These are phyloP conservation scores for Synergus japonicus DNA, from an alignment of 2,888 invertebrate genomes.

Conservation along the genomic window DNA sequence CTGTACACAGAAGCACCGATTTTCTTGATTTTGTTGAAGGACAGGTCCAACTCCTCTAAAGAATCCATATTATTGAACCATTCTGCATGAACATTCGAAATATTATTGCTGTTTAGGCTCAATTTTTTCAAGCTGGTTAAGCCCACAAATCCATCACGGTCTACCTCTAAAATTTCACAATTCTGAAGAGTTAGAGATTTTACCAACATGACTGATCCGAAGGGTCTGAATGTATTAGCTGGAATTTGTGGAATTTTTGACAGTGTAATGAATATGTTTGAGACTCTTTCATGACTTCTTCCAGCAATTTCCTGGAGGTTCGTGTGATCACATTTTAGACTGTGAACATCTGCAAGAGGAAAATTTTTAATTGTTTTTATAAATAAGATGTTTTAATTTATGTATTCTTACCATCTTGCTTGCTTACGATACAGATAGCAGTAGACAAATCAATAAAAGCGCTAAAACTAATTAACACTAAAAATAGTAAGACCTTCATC, in stretches of 20 bases:
- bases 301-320: background rate
- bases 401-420: background rate
- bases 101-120: constrained; percentile 64
- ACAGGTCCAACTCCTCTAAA: constrained; percentile 67
- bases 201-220: constrained; percentile 50
- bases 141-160: constrained; percentile 58
- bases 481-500: constrained; percentile 49
- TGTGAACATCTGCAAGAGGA: background rate
- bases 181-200: constrained; percentile 62
- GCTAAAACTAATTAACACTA: constrained; percentile 26
- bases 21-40: constrained; percentile 63
- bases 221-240: constrained; percentile 57
- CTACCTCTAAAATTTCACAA: constrained; percentile 60
- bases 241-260: constrained; percentile 59
- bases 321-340: constrained; percentile 18
- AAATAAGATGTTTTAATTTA: background rate
- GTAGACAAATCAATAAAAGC: background rate
- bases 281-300: background rate
- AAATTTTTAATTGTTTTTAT: background rate
- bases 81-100: constrained; percentile 54
- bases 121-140: constrained; percentile 62
- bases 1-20: constrained; percentile 59
- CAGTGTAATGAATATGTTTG: constrained; percentile 46
- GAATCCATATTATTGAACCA: constrained; percentile 63
- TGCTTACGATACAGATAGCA: background rate